phyloP scores from a whole-genome alignment of 2,113 vertebrate species.

The Arothron firmamentum region DNA sequence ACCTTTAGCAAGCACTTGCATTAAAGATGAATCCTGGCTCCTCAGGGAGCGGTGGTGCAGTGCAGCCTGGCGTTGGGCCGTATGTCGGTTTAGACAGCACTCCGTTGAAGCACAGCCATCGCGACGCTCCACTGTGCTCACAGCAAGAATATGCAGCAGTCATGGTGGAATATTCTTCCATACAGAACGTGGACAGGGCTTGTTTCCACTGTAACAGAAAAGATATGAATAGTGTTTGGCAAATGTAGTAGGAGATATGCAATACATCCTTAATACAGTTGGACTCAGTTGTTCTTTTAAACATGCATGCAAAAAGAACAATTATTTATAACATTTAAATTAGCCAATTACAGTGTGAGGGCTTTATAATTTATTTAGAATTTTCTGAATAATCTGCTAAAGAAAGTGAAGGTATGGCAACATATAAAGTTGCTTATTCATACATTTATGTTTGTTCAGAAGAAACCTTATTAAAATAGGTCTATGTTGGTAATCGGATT shows the following conservation, averaged over 20 bases:
- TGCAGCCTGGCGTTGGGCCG: constrained; percentile 28
- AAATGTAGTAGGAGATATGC: not conserved
- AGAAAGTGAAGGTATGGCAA: not conserved
- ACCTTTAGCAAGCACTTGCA: constrained; percentile 33
- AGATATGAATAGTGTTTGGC: not conserved
- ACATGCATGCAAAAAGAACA: not conserved
- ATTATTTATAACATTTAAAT: not conserved
- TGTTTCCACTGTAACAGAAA: constrained; percentile 61
- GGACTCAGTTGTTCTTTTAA: not conserved
- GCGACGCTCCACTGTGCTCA: not conserved
- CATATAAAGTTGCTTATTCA: no score
- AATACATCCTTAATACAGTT: not conserved
- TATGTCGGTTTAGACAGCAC: constrained; percentile 57
- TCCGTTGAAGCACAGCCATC: constrained; percentile 59
- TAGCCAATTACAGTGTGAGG: not conserved
- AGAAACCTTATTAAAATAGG: not conserved
- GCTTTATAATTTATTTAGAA: not conserved
- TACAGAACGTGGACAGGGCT: constrained; percentile 60
- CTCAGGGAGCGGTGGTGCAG: not conserved
- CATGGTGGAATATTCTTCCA: constrained; percentile 55
- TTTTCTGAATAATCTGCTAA: not conserved
- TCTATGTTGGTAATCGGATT: not conserved
- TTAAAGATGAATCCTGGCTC: constrained; percentile 49
- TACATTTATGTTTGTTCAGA: not conserved
- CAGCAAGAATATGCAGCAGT: constrained; percentile 57